Percentiles rank a stretch among this genome's conserved stretches.
Evolutionary conservation across 2,888 invertebrate genomes (phyloP).

Genomic region (Tillus elongatus): DNA sequence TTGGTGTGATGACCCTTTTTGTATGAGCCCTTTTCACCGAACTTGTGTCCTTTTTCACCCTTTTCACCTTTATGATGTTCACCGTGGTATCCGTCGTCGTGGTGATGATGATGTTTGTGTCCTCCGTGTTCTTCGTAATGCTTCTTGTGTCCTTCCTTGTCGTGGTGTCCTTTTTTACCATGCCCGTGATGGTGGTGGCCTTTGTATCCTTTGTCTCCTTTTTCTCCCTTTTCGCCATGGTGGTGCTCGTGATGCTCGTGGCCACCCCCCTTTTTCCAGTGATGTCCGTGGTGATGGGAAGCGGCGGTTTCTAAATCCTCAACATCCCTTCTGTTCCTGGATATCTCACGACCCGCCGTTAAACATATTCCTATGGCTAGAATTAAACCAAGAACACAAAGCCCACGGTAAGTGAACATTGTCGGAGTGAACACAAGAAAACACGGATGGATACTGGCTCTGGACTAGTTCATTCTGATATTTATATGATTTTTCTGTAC

Average conservation of each 20-base stretch:
- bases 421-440: slow-evolving; percentile 16
- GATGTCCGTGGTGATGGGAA: slow-evolving; percentile 41
- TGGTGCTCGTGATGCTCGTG: slow-evolving; percentile 49
- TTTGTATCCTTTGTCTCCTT: slow-evolving; percentile 60
- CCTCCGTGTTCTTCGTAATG: slow-evolving; percentile 57
- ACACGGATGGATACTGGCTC: slow-evolving; percentile 27
- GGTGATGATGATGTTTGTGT: slow-evolving; percentile 52
- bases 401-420: slow-evolving; percentile 53
- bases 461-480: slow-evolving; percentile 17
- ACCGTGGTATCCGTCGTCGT: slow-evolving; percentile 56
- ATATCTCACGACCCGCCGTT: neutral
- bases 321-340: slow-evolving; percentile 13
- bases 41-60: slow-evolving; percentile 55
- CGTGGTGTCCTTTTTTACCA: slow-evolving; percentile 57
- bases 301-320: slow-evolving; percentile 51
- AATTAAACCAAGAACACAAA: slow-evolving; percentile 58
- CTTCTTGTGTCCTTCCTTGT: slow-evolving; percentile 55
- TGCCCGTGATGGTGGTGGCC: slow-evolving; percentile 55
- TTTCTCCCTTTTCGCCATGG: slow-evolving; percentile 48
- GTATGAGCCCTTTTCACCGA: slow-evolving; percentile 64
- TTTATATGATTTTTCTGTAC: slow-evolving; percentile 31
- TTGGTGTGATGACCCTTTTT: slow-evolving; percentile 80
- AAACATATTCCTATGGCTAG: slow-evolving; percentile 40
- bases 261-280: slow-evolving; percentile 47
- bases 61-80: slow-evolving; percentile 59